These are phyloP conservation scores for Nesogale talazaci DNA, from an alignment of 2,113 vertebrate species.

Conservation along the genomic window DNA sequence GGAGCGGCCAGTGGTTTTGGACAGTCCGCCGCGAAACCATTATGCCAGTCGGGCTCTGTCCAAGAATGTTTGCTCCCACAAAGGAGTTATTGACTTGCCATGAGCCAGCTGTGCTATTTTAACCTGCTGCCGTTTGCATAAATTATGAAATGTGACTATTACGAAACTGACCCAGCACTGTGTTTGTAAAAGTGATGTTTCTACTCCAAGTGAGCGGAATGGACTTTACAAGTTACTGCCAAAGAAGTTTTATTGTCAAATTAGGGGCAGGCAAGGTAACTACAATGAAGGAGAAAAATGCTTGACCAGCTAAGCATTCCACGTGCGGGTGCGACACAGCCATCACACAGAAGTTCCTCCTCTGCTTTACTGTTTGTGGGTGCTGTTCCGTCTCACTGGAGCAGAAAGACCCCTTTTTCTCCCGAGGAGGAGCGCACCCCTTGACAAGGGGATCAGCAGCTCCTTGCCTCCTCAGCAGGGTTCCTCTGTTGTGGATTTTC, in stretches of 20 bases:
- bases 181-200: conserved; percentile 10
- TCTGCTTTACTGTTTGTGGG: neutral
- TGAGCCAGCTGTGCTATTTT: neutral
- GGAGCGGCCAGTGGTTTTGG: no score
- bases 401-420: no score
- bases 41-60: no score
- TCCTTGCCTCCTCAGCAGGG: no score
- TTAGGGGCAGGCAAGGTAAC: neutral
- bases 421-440: no score
- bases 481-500: neutral
- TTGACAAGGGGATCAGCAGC: no score
- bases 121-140: neutral
- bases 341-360: neutral
- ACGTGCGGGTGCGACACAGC: neutral
- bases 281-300: neutral
- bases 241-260: no score
- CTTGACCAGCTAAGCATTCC: neutral
- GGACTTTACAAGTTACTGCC: neutral
- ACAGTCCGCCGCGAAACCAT: no score
- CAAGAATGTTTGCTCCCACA: neutral
- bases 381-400: no score
- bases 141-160: neutral
- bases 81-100: neutral
- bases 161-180: neutral
- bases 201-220: neutral